Percentiles rank a stretch among this genome's conserved stretches.
Evolutionary conservation across 2,113 vertebrate genomes (phyloP).

Genomic region (Gambusia affinis): DNA sequence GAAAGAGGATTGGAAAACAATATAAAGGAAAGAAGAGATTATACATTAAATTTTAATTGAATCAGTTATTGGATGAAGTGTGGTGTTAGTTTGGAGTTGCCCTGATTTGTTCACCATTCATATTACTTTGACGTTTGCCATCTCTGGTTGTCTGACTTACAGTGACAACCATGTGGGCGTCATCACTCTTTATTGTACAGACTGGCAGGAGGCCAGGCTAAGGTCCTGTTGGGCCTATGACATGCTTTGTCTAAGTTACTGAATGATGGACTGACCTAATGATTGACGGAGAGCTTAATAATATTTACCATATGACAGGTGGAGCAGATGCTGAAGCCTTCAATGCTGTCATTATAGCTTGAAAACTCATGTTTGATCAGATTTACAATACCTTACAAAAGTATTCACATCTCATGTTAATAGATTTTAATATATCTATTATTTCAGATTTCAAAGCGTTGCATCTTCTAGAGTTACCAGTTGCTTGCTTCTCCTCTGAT

Average conservation of each 20-base stretch:
- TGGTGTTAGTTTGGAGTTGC: constrained; percentile 19
- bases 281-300: constrained; percentile 21
- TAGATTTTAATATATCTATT: too few relatives aligned
- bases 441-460: too few relatives aligned
- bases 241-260: constrained; percentile 40
- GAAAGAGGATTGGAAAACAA: constrained; percentile 34
- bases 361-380: not conserved
- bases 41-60: constrained; percentile 18
- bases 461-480: too few relatives aligned
- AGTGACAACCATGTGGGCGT: constrained; percentile 41
- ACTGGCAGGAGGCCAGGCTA: constrained; percentile 41
- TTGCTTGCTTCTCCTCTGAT: too few relatives aligned
- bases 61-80: constrained; percentile 44
- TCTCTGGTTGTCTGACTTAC: constrained; percentile 52
- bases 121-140: constrained; percentile 41
- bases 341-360: not conserved
- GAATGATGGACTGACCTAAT: constrained; percentile 38
- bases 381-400: not conserved
- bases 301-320: constrained; percentile 16
- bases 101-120: constrained; percentile 20
- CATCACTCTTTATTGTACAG: constrained; percentile 38
- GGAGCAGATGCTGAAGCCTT: constrained; percentile 8
- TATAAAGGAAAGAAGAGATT: constrained; percentile 24
- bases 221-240: constrained; percentile 49
- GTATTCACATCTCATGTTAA: not conserved